Percentiles rank a stretch among this genome's conserved stretches.
These are phyloP conservation scores for Ectropis grisescens DNA, from an alignment of 1,140 invertebrate genomes.

Conservation along the genomic window DNA sequence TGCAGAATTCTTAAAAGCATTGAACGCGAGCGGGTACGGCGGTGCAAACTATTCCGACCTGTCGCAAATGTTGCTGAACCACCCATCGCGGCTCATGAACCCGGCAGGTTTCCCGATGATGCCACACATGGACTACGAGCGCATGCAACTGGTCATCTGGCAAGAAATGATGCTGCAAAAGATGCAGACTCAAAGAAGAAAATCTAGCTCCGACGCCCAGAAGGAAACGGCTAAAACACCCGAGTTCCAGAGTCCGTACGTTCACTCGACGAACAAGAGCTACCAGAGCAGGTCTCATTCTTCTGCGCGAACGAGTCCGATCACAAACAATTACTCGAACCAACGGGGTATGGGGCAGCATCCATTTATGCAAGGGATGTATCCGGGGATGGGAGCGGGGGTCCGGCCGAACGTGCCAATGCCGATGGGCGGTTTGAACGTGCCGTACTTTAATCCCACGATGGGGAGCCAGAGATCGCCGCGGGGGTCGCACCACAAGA, in stretches of 20 bases:
- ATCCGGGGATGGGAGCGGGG: slow-evolving; percentile 44
- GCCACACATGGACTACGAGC: slow-evolving; percentile 69
- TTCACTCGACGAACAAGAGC: slow-evolving; percentile 57
- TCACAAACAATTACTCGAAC: slow-evolving; percentile 43
- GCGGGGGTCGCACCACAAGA: slow-evolving; percentile 45
- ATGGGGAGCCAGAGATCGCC: slow-evolving; percentile 48
- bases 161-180: slow-evolving; percentile 77
- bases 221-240: slow-evolving; percentile 46
- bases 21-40: slow-evolving; percentile 58
- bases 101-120: slow-evolving; percentile 62
- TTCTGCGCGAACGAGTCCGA: slow-evolving; percentile 61
- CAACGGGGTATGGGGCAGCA: slow-evolving; percentile 43
- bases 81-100: slow-evolving; percentile 46
- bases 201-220: slow-evolving; percentile 31
- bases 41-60: slow-evolving; percentile 63
- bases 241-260: slow-evolving; percentile 57
- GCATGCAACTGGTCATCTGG: slow-evolving; percentile 76
- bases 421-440: slow-evolving; percentile 39
- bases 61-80: slow-evolving; percentile 66
- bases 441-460: slow-evolving; percentile 61
- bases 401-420: slow-evolving; percentile 44
- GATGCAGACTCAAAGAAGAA: too few relatives aligned
- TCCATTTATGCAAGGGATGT: slow-evolving; percentile 49
- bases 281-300: slow-evolving; percentile 47
- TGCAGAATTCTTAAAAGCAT: slow-evolving; percentile 62